These are phyloP conservation scores for Phycodurus eques DNA, from an alignment of 2,113 vertebrate genomes.

Conservation along the genomic window DNA sequence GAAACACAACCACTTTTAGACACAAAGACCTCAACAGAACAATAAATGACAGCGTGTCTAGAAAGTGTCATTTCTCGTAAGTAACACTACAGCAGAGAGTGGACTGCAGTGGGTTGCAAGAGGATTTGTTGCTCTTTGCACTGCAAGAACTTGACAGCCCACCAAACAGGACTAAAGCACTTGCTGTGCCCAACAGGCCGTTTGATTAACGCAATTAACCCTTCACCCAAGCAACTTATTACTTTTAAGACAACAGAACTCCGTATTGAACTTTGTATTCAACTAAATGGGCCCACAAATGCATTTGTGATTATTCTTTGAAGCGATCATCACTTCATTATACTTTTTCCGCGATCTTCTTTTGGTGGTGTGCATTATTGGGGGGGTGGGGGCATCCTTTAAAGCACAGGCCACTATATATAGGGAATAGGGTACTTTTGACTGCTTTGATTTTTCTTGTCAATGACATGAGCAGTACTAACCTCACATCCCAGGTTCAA, in stretches of 20 bases:
- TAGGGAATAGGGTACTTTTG: too few relatives aligned
- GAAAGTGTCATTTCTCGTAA: constrained; percentile 52
- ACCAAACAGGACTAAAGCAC: constrained; percentile 47
- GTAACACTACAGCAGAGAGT: constrained; percentile 65
- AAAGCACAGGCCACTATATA: too few relatives aligned
- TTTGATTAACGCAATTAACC: not conserved
- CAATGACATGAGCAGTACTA: not conserved
- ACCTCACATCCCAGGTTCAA: constrained; percentile 16
- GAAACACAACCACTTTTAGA: rapidly evolving
- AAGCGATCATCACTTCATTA: too few relatives aligned
- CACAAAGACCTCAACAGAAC: not conserved
- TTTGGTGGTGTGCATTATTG: too few relatives aligned
- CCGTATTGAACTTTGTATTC: too few relatives aligned
- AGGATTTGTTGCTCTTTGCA: constrained; percentile 62
- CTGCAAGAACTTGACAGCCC: constrained; percentile 37
- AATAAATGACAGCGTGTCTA: rapidly evolving
- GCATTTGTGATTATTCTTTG: too few relatives aligned
- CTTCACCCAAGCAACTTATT: too few relatives aligned
- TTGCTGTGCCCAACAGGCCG: constrained; percentile 34
- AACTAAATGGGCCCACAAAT: too few relatives aligned
- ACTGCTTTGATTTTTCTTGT: too few relatives aligned
- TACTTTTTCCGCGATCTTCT: too few relatives aligned
- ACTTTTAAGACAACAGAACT: not conserved
- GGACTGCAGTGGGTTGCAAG: constrained; percentile 72
- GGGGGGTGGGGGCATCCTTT: too few relatives aligned